A percentile compares a stretch with the other conserved stretches of the same genome.
phyloP scores from a whole-genome alignment of 2,888 invertebrate species.

The Amitus sp. region DNA sequence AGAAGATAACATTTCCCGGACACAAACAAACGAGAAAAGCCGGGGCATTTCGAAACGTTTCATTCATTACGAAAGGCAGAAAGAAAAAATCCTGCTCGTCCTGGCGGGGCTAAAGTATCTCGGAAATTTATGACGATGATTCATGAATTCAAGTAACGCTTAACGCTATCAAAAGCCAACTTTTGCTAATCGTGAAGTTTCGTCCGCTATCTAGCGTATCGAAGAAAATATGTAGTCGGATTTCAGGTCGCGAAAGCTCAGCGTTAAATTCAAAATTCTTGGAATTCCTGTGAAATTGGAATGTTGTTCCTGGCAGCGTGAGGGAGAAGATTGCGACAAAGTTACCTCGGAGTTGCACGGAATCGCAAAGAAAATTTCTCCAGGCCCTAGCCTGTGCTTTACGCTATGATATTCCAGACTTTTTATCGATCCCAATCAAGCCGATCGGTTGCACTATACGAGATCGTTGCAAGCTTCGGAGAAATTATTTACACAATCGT shows the following conservation, averaged over 20 bases:
- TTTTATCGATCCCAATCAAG: too few species aligned
- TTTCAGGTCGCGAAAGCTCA: constrained; percentile 48
- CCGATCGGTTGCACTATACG: too few species aligned
- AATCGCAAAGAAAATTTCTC: constrained; percentile 38
- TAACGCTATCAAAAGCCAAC: constrained; percentile 41
- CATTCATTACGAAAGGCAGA: neutral
- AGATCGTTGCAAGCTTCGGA: too few species aligned
- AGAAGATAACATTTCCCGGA: neutral
- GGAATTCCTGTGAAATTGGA: constrained; percentile 55
- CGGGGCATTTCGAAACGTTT: neutral
- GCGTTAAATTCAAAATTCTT: constrained; percentile 53
- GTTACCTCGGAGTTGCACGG: constrained; percentile 37
- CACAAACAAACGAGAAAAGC: neutral
- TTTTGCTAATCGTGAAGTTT: constrained; percentile 46
- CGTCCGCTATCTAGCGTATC: constrained; percentile 37
- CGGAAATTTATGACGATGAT: constrained; percentile 34
- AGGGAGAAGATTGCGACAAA: constrained; percentile 21
- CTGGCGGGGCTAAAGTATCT: constrained; percentile 14
- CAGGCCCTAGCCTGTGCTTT: neutral
- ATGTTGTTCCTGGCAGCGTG: constrained; percentile 43
- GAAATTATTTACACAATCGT: too few species aligned
- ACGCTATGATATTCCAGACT: neutral
- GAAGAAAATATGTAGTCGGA: constrained; percentile 48
- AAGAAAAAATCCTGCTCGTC: neutral
- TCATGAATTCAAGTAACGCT: constrained; percentile 37